phyloP scores from a whole-genome alignment of 92 coral and sea anemone genomes.

The Epizoanthus ramosus region DNA sequence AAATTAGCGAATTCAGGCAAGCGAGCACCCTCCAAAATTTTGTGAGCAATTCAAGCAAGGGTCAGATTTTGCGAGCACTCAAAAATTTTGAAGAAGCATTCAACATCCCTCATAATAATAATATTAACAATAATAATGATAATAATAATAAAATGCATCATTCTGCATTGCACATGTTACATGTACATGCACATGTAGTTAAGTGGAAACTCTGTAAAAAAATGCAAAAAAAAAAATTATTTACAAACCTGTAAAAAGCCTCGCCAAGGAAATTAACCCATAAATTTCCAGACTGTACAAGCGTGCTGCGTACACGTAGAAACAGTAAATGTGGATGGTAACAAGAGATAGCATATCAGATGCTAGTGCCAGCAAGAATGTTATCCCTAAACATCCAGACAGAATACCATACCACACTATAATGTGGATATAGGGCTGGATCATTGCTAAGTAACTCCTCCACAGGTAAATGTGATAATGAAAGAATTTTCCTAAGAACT shows the following conservation, averaged over 20 bases:
- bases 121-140: too few relatives aligned
- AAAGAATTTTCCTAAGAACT: slow-evolving; percentile 86
- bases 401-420: slow-evolving; percentile 73
- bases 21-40: too few relatives aligned
- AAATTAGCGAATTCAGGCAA: too few relatives aligned
- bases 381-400: slow-evolving; percentile 87
- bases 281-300: slow-evolving; percentile 85
- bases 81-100: too few relatives aligned
- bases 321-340: slow-evolving; percentile 92
- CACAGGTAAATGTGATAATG: slow-evolving; percentile 87
- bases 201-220: too few relatives aligned
- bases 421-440: slow-evolving; percentile 78
- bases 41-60: too few relatives aligned
- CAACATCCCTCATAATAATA: too few relatives aligned
- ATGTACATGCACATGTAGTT: too few relatives aligned
- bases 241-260: slow-evolving; percentile 91
- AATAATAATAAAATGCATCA: too few relatives aligned
- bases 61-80: too few relatives aligned
- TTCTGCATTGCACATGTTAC: not conserved
- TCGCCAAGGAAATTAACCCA: slow-evolving; percentile 72
- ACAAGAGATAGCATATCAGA: slow-evolving; percentile 86
- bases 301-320: slow-evolving; percentile 97
- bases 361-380: slow-evolving; percentile 80
- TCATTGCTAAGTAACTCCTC: slow-evolving; percentile 80
- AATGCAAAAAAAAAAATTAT: too few relatives aligned